phyloP scores from a whole-genome alignment of 1,140 invertebrate species.

The Bilobella aurantiaca region DNA sequence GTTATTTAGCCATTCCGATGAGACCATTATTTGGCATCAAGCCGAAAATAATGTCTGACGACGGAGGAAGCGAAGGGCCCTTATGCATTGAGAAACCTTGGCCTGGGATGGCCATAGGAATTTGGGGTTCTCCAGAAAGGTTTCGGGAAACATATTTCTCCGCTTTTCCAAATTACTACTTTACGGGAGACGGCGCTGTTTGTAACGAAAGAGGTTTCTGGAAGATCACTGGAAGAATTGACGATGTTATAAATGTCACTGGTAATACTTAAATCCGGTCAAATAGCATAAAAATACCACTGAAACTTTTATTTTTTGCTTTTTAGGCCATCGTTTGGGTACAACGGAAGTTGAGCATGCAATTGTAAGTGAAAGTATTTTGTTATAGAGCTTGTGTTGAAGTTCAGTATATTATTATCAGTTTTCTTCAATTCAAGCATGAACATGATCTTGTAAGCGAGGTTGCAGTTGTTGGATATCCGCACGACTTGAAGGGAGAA shows the following conservation, averaged over 20 bases:
- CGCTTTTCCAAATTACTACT: constrained; percentile 52
- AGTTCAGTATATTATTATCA: background rate
- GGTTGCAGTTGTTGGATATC: constrained; percentile 53
- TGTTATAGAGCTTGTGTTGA: background rate
- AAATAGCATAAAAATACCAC: too few species aligned
- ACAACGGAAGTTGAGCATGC: constrained; percentile 48
- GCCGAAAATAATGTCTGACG: constrained; percentile 11
- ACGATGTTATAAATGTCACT: constrained; percentile 58
- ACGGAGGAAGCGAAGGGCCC: constrained; percentile 21
- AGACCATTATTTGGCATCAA: constrained; percentile 31
- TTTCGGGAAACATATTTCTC: constrained; percentile 54
- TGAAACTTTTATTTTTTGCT: background rate
- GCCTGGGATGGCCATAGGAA: constrained; percentile 54
- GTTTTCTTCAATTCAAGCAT: constrained; percentile 15
- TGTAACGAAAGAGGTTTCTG: constrained; percentile 49
- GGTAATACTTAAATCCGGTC: too few species aligned
- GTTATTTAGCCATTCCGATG: constrained; percentile 31
- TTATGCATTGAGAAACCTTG: constrained; percentile 50
- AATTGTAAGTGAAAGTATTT: constrained; percentile 35
- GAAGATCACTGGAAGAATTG: constrained; percentile 56
- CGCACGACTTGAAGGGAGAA: constrained; percentile 54
- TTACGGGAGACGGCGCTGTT: constrained; percentile 48
- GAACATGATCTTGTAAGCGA: constrained; percentile 44
- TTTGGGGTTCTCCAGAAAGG: constrained; percentile 50
- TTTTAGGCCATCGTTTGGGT: constrained; percentile 47